These are phyloP conservation scores for Cisticola juncidis DNA, from an alignment of 2,113 vertebrate genomes.

Conservation along the genomic window DNA sequence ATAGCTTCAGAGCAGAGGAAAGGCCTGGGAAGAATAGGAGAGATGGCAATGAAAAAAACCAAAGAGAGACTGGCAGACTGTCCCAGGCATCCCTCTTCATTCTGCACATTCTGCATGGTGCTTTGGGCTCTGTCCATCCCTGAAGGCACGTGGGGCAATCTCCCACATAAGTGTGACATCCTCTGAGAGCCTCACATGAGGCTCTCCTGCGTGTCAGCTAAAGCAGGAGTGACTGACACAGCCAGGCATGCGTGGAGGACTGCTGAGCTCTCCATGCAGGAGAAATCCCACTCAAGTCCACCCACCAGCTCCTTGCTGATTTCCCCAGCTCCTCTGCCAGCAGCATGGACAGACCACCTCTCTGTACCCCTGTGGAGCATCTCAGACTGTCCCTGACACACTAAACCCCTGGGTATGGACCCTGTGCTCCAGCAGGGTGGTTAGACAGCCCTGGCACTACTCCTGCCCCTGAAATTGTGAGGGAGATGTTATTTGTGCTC, in stretches of 20 bases:
- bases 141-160: background rate
- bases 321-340: background rate
- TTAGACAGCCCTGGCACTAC: background rate
- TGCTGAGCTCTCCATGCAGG: background rate
- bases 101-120: background rate
- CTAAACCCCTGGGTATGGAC: background rate
- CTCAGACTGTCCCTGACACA: background rate
- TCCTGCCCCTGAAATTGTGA: background rate
- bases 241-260: background rate
- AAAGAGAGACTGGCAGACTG: background rate
- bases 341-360: background rate
- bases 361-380: fast-evolving
- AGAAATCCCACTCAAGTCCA: slow-evolving; percentile 33
- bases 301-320: background rate
- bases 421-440: background rate
- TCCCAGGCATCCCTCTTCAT: background rate
- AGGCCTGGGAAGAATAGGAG: background rate
- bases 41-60: background rate
- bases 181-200: background rate
- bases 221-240: background rate
- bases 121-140: background rate
- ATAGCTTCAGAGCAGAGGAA: background rate
- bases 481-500: background rate
- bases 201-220: background rate
- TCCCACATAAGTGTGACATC: background rate